Evolutionary conservation across 1,140 invertebrate species (phyloP).

Genomic region (Maniola jurtina): DNA sequence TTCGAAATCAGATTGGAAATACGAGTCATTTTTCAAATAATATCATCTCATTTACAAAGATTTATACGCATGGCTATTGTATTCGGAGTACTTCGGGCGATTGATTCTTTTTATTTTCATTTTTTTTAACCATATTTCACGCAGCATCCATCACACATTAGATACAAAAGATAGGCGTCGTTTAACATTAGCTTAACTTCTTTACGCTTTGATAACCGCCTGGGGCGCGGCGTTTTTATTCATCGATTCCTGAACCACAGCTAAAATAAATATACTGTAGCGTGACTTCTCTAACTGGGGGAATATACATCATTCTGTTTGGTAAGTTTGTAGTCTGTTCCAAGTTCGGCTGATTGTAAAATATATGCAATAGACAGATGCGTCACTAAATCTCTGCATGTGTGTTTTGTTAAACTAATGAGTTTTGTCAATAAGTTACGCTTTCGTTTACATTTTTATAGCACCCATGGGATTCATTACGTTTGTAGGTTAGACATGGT

Average conservation of each 20-base stretch:
- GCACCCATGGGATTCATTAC: neutral
- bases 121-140: conserved; percentile 64
- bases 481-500: neutral
- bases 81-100: conserved; percentile 41
- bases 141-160: conserved; percentile 72
- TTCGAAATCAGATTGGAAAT: conserved; percentile 52
- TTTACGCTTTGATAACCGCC: conserved; percentile 76
- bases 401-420: conserved; percentile 74
- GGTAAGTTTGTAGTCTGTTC: conserved; percentile 44
- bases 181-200: conserved; percentile 78
- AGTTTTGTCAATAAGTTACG: conserved; percentile 65
- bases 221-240: conserved; percentile 54
- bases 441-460: conserved; percentile 37
- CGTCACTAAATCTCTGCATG: conserved; percentile 57
- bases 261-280: conserved; percentile 57
- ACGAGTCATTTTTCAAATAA: conserved; percentile 62
- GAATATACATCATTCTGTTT: conserved; percentile 36
- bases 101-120: conserved; percentile 64
- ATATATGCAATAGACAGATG: conserved; percentile 62
- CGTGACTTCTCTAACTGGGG: conserved; percentile 45
- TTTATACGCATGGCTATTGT: conserved; percentile 54
- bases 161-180: conserved; percentile 75
- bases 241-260: conserved; percentile 47
- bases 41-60: conserved; percentile 52
- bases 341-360: conserved; percentile 52